Evolutionary conservation across 2,888 invertebrate species (phyloP).

Genomic region (Mythimna impura): DNA sequence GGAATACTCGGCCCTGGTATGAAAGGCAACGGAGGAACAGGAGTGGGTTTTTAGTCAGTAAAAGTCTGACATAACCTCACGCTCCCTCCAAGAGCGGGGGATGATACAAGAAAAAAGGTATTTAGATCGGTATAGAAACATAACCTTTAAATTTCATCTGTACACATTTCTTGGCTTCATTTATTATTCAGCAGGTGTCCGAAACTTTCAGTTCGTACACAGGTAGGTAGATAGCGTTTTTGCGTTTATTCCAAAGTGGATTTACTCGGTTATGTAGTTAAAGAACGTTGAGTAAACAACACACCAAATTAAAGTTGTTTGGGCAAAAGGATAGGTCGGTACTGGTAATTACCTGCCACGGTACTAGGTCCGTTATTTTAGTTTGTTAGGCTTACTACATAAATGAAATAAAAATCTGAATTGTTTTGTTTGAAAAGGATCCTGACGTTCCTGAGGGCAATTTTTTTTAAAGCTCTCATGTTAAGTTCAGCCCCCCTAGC

Average conservation of each 20-base stretch:
- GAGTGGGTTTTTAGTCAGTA: no score
- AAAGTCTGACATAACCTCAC: no score
- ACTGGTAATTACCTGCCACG: neutral
- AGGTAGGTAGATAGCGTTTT: slow-evolving; percentile 36
- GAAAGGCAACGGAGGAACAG: no score
- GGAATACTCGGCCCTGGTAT: no score
- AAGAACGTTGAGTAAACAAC: slow-evolving; percentile 36
- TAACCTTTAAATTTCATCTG: slow-evolving; percentile 40
- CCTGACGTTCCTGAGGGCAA: no score
- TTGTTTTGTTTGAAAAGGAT: neutral
- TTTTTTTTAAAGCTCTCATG: no score
- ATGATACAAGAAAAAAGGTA: slow-evolving; percentile 11
- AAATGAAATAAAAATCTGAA: no score
- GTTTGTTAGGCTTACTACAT: no score
- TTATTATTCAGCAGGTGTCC: slow-evolving; percentile 44
- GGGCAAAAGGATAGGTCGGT: neutral
- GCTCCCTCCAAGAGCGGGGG: no score
- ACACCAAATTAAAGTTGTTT: slow-evolving; percentile 13
- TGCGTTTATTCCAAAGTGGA: slow-evolving; percentile 36
- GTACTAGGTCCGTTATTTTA: slow-evolving; percentile 2
- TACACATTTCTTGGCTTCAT: slow-evolving; percentile 32
- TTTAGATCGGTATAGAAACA: neutral
- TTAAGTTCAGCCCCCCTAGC: no score
- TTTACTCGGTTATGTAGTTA: slow-evolving; percentile 24
- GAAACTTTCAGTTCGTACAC: slow-evolving; percentile 36